Base-by-base conservation (phyloP, 2,113 vertebrate species). In the Nerophis ophidion region DNA sequence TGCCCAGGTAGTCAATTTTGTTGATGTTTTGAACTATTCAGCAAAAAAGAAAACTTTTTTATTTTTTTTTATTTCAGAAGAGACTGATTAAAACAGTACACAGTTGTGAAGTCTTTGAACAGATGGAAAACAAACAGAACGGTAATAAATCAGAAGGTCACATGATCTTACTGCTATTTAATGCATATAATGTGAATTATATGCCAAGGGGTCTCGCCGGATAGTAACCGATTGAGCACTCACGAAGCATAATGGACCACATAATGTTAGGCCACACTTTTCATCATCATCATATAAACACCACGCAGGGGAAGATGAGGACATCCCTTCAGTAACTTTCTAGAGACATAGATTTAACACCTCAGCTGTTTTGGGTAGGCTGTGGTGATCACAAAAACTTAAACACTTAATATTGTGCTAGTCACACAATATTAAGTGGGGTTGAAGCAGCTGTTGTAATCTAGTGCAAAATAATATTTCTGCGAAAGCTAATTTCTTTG, bases 381-480 rank as follows among this genome's bases (percentile, higher is more conserved):
- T 53, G 51, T 14, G 13, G 33, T 35, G 26, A 53, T 14, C 26
- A n/a, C 36, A 38, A 38, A 38, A 6, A 38, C 36, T 38, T 38
- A 6, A 6, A 38, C 8, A 38, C 36, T 38, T 38, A 6, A 38
- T 38, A 8, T 7, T 38, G 36, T 38, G 36, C 33, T 7, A 26
- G 26, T 26, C 26, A 26, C 26, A 26, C 16, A 4, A 10, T 52
- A 26, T 26, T 26, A 26, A 26, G 26, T 13, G 72, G 77, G 79
- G 64, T 76, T 66, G 74, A 68, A 74, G 75, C 73, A 75, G 71
- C 76, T 84, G 77, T 58, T 76, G 75, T 76, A 69, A 71, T 68
- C 69, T 68, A 77, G 71, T 70, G 75, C 71, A 74, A 53, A 53
- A 15, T 1, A 15, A 40, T 71, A 79, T 64, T 70, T 73, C 58